A percentile compares a stretch with the other conserved stretches of the same genome.
phyloP scores from a whole-genome alignment of 2,888 invertebrate species.

The Endomychus coccineus region DNA sequence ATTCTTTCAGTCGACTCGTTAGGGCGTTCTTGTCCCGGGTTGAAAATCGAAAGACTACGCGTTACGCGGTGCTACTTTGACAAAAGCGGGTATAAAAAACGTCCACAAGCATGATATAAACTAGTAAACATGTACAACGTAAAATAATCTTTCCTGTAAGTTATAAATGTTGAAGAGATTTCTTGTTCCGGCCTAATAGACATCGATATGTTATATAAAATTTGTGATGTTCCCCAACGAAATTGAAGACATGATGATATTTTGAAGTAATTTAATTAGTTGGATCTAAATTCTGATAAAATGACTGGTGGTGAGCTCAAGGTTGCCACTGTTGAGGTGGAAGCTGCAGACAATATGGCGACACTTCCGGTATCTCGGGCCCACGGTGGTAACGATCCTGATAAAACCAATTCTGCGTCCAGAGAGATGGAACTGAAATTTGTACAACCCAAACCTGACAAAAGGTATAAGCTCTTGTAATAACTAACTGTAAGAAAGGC shows the following conservation, averaged over 20 bases:
- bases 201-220: slow-evolving; percentile 19
- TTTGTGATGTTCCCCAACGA: slow-evolving; percentile 10
- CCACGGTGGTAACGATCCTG: slow-evolving; percentile 60
- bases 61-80: slow-evolving; percentile 18
- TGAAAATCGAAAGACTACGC: too few species aligned
- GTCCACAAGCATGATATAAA: too few species aligned
- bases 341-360: slow-evolving; percentile 81
- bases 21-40: too few species aligned
- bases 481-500: too few species aligned
- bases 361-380: slow-evolving; percentile 78
- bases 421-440: slow-evolving; percentile 84
- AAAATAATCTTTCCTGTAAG: too few species aligned
- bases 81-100: slow-evolving; percentile 17
- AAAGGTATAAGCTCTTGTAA: too few species aligned
- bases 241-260: not conserved
- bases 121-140: too few species aligned
- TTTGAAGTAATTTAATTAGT: not conserved
- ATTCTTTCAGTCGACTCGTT: too few species aligned
- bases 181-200: slow-evolving; percentile 24
- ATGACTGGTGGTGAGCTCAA: slow-evolving; percentile 73
- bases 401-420: slow-evolving; percentile 77
- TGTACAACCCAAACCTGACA: slow-evolving; percentile 75
- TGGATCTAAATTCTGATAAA: slow-evolving; percentile 22
- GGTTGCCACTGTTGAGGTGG: slow-evolving; percentile 83
- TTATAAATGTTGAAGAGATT: too few species aligned